Evolutionary conservation across 2,113 vertebrate genomes (phyloP).

Genomic region (Muscicapa adusta): DNA sequence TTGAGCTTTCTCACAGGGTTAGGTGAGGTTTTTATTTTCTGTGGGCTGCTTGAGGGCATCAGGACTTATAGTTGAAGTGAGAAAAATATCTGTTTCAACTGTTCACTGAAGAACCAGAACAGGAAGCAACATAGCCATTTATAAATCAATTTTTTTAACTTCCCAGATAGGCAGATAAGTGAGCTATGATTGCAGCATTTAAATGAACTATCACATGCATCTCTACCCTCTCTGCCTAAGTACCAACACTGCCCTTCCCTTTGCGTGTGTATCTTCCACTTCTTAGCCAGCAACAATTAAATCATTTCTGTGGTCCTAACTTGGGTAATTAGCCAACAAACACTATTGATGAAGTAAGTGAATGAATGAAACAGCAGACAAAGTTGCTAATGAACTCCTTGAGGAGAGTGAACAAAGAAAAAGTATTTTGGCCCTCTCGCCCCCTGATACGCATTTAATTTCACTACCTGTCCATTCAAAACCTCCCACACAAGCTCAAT

Average conservation of each 20-base stretch:
- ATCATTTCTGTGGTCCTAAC: neutral
- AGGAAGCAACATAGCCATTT: neutral
- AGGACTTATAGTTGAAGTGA: neutral
- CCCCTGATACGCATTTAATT: neutral
- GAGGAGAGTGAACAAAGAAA: neutral
- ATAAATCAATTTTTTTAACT: neutral
- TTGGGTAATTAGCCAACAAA: neutral
- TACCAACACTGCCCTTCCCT: neutral
- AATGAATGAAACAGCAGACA: slow-evolving; percentile 13
- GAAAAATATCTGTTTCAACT: slow-evolving; percentile 4
- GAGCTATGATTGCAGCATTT: neutral
- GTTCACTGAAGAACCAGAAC: neutral
- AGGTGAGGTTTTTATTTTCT: neutral
- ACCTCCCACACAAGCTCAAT: neutral
- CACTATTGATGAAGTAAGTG: neutral
- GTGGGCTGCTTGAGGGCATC: neutral
- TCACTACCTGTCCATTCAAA: slow-evolving; percentile 28
- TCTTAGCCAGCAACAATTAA: neutral
- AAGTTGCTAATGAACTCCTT: neutral
- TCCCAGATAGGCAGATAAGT: neutral
- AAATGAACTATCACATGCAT: neutral
- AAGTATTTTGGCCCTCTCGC: neutral
- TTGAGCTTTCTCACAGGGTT: neutral
- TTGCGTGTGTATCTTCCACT: neutral
- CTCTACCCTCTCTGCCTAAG: neutral